phyloP scores from a whole-genome alignment of 2,888 invertebrate genomes.

The Therioaphis trifolii region DNA sequence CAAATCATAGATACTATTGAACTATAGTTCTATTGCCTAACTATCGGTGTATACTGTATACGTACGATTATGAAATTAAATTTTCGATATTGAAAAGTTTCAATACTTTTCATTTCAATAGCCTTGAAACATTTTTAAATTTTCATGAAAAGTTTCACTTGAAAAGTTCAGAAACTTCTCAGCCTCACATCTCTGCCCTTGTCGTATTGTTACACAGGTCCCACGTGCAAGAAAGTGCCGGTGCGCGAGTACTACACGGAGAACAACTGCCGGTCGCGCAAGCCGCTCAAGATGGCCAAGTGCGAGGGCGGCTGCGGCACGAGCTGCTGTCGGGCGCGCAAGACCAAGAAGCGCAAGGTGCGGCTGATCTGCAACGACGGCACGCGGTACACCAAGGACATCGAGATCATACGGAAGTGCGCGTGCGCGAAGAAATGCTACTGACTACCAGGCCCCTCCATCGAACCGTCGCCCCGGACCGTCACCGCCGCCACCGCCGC shows the following conservation, averaged over 20 bases:
- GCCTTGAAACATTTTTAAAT: too few relatives aligned
- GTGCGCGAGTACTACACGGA: slow-evolving; percentile 91
- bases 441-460: slow-evolving; percentile 69
- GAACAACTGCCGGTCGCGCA: slow-evolving; percentile 89
- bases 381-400: slow-evolving; percentile 92
- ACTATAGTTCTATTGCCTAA: too few relatives aligned
- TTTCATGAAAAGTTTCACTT: too few relatives aligned
- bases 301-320: slow-evolving; percentile 82
- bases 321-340: slow-evolving; percentile 89
- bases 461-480: slow-evolving; percentile 17
- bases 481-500: slow-evolving; percentile 3
- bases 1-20: too few relatives aligned
- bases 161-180: too few relatives aligned
- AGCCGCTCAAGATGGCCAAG: slow-evolving; percentile 89
- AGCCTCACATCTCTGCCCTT: too few relatives aligned
- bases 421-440: slow-evolving; percentile 93
- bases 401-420: slow-evolving; percentile 96
- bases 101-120: too few relatives aligned
- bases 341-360: slow-evolving; percentile 93
- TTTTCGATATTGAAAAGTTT: too few relatives aligned
- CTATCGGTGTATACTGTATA: too few relatives aligned
- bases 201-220: slow-evolving; percentile 73
- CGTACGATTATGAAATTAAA: too few relatives aligned
- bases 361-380: slow-evolving; percentile 93
- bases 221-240: slow-evolving; percentile 88